phyloP scores from a whole-genome alignment of 2,113 vertebrate species.

The Antennarius striatus region DNA sequence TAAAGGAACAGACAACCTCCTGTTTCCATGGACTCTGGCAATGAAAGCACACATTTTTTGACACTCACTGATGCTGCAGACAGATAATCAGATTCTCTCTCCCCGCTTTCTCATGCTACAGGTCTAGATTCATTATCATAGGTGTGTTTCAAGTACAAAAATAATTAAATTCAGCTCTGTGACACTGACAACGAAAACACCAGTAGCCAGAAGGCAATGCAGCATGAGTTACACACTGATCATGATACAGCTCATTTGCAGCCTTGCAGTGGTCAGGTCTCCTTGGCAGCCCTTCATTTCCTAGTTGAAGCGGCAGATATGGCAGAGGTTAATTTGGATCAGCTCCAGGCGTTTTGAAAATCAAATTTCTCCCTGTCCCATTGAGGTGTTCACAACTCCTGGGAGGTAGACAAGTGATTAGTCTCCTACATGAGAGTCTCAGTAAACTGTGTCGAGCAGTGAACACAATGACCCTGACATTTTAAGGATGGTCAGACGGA shows the following conservation, averaged over 20 bases:
- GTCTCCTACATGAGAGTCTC: conserved; percentile 45
- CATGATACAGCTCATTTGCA: conserved; percentile 25
- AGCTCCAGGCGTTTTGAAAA: conserved; percentile 35
- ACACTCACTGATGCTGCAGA: conserved; percentile 52
- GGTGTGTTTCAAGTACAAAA: conserved; percentile 36
- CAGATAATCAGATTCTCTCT: conserved; percentile 15
- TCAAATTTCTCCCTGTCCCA: conserved; percentile 37
- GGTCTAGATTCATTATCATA: conserved; percentile 43
- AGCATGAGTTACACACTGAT: conserved; percentile 11
- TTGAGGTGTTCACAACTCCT: conserved; percentile 30
- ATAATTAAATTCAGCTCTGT: conserved; percentile 36
- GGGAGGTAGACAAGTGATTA: conserved; percentile 57
- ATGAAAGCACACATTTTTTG: conserved; percentile 49
- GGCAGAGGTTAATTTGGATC: conserved; percentile 42
- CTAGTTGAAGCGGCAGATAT: conserved; percentile 20
- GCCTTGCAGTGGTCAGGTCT: conserved; percentile 24
- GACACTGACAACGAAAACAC: conserved; percentile 4
- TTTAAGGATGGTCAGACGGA: conserved; percentile 61
- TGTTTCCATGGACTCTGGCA: conserved; percentile 37
- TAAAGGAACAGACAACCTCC: too few relatives aligned
- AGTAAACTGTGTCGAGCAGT: conserved; percentile 59
- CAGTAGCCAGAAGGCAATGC: not conserved
- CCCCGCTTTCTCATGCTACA: conserved; percentile 15
- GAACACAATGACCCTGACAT: conserved; percentile 71
- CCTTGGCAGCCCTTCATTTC: conserved; percentile 25